phyloP scores from a whole-genome alignment of 2,113 vertebrate species.

The Lathamus discolor region DNA sequence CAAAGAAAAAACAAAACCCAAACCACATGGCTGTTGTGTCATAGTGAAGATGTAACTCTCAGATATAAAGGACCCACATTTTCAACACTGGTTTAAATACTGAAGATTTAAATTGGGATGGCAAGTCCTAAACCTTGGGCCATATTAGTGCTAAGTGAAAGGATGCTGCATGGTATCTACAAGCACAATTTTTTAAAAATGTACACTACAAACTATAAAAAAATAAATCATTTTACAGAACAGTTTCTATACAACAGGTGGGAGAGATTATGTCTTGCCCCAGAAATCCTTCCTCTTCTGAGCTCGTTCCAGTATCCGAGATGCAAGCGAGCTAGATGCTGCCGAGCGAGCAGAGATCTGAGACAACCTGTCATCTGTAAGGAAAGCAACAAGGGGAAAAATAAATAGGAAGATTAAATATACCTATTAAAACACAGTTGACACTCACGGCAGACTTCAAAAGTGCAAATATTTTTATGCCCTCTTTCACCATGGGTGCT shows the following conservation, averaged over 20 bases:
- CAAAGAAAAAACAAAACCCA: not conserved
- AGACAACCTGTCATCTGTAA: slow-evolving; percentile 82
- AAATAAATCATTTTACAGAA: not conserved
- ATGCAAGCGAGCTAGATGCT: slow-evolving; percentile 81
- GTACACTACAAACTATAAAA: not conserved
- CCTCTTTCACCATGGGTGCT: not conserved
- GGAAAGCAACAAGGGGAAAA: not conserved
- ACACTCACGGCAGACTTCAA: not conserved
- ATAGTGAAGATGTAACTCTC: not conserved
- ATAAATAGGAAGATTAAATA: not conserved
- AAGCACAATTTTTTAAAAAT: not conserved
- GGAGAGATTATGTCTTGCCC: slow-evolving; percentile 73
- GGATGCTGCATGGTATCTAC: not conserved
- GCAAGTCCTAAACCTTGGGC: not conserved
- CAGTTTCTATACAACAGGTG: not conserved
- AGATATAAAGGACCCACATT: not conserved
- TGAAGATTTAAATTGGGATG: not conserved
- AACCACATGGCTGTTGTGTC: not conserved
- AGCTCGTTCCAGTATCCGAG: slow-evolving; percentile 82
- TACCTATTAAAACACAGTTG: not conserved
- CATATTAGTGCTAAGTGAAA: not conserved
- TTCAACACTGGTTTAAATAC: not conserved
- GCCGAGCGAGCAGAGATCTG: slow-evolving; percentile 84
- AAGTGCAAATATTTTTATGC: not conserved
- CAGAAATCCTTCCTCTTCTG: slow-evolving; percentile 85